Evolutionary conservation across 1,140 invertebrate species (phyloP), one percentile per base, ranked within the genome.

Genomic region (Zaprionus davidi): DNA sequence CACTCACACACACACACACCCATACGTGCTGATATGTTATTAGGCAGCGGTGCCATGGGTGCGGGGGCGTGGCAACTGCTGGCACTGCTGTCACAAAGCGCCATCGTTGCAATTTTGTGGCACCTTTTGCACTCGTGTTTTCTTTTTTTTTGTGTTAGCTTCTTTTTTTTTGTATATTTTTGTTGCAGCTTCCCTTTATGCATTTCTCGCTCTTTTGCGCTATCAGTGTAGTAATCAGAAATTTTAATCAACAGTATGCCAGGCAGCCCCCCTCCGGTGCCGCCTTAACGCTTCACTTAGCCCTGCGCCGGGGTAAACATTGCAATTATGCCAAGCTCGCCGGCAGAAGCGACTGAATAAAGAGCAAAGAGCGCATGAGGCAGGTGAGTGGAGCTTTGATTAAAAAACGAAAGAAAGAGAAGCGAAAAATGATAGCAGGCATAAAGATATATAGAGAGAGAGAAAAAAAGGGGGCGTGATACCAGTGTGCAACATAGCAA

Each of bases 211-310:
- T 74, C 75, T 80, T 81, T 79, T 82, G 78, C 82, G 82, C 82
- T 90, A 88, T 88, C 84, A 78, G 84, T 84, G 71, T 78, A 82
- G 86, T 90, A 90, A 90, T 90, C 87, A 90, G 87, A 90, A 90
- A 90, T 90, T 90, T 90, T 90, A 90, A 90, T 90, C 87, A 90
- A 90, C 83, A 84, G 85, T 53, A 66, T 67, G 57, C 60, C 60
- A 44, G 66, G 5, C 36, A 46, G 57, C 59, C 56, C 44, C 71
- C 68, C 67, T 51, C 59, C 12, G 56, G 57, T 36, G 75, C 84
- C 71, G 81, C 84, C 84, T 84, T 87, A 87, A 87, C 84, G 84
- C 84, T 87, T 87, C 84, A 87, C 84, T 87, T 87, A 90, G 65
- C 71, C 72, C 84, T 74, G 51, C 71, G 71, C 60, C 67, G 80